Conservation (phyloP, 2,888 invertebrate species). For the Drosophila formosana region DNA sequence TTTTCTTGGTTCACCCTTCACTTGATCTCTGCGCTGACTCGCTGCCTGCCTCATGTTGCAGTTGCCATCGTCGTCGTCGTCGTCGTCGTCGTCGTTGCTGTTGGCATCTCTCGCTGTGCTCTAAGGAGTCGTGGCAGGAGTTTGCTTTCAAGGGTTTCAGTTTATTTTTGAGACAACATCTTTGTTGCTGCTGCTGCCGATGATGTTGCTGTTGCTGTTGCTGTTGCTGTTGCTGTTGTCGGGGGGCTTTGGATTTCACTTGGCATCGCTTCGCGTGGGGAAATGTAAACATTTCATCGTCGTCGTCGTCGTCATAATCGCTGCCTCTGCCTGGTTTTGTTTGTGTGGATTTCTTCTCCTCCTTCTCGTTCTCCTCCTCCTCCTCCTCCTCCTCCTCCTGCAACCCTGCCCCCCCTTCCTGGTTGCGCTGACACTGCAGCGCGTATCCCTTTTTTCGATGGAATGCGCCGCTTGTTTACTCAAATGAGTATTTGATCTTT, state of each 20-base stretch:
- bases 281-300: conserved; percentile 75
- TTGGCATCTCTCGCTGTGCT: conserved; percentile 15
- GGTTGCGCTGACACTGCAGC: no score
- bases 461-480: conserved; percentile 74
- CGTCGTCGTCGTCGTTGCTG: no score
- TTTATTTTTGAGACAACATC: conserved; percentile 53
- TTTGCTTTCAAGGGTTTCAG: conserved; percentile 70
- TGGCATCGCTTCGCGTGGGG: conserved; percentile 71
- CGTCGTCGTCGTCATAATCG: conserved; percentile 69
- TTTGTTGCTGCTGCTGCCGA: conserved; percentile 20
- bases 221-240: conserved; percentile 29
- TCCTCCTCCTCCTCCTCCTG: neutral
- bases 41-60: conserved; percentile 34
- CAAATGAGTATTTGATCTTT: conserved; percentile 75
- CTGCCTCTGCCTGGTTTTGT: conserved; percentile 35
- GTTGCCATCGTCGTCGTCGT: no score
- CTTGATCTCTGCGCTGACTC: conserved; percentile 70
- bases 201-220: neutral
- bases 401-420: conserved; percentile 13
- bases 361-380: neutral
- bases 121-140: conserved; percentile 66
- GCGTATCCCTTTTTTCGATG: conserved; percentile 75
- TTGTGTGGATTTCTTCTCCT: conserved; percentile 14
- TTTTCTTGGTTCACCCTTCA: conserved; percentile 75
- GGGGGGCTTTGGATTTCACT: conserved; percentile 75